Evolutionary conservation across 2,113 vertebrate species (phyloP).

Genomic region (Edolisoma coerulescens): DNA sequence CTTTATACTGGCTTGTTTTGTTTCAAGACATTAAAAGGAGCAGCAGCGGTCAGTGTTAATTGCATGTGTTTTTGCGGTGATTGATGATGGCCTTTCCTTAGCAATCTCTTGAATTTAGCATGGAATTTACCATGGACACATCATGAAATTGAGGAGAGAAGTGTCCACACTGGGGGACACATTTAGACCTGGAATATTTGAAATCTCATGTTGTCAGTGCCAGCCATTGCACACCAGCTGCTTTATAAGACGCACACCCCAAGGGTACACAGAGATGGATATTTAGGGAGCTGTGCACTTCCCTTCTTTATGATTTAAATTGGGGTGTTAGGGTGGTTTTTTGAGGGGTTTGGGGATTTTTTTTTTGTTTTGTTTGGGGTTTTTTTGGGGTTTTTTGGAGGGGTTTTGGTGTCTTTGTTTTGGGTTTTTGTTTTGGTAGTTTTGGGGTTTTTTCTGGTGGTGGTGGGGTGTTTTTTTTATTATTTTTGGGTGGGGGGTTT

Average conservation of each 20-base stretch:
- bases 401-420: too few species aligned
- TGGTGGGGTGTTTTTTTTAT: too few species aligned
- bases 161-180: not conserved
- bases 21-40: not conserved
- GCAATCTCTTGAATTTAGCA: not conserved
- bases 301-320: not conserved
- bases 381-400: too few species aligned
- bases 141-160: not conserved
- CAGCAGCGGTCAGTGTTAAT: not conserved
- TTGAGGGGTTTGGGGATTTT: too few species aligned
- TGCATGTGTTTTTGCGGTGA: not conserved
- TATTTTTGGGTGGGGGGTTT: not conserved
- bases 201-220: not conserved
- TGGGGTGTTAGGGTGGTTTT: not conserved
- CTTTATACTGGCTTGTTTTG: not conserved
- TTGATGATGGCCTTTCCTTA: not conserved
- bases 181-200: not conserved
- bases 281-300: not conserved
- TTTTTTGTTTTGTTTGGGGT: not conserved
- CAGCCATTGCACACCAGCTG: not conserved
- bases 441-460: not conserved
- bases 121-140: not conserved
- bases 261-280: not conserved
- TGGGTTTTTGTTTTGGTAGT: not conserved
- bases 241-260: fast-evolving